Percentiles rank a stretch among this genome's conserved stretches.
Conservation (phyloP, 2,113 vertebrate species). For the Mandrillus leucophaeus region DNA sequence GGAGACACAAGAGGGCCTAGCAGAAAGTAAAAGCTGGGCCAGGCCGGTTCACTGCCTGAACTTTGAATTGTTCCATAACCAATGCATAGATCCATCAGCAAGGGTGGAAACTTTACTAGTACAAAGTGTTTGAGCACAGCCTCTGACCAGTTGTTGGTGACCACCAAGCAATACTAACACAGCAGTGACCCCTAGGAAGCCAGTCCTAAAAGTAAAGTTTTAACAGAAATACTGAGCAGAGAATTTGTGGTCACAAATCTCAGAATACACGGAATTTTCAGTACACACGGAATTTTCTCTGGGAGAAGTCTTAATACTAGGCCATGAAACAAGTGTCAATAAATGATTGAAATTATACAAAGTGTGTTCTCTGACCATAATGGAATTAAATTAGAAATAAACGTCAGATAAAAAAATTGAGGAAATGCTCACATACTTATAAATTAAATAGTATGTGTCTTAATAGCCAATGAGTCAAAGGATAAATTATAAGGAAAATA, state of each 20-base stretch:
- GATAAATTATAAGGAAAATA: neutral
- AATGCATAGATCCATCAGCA: neutral
- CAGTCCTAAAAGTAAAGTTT: neutral
- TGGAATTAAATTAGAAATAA: neutral
- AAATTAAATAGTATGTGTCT: neutral
- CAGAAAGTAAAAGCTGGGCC: neutral
- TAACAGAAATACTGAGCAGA: neutral
- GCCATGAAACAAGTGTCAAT: neutral
- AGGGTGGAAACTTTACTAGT: neutral
- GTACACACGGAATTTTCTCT: neutral
- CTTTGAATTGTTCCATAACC: neutral
- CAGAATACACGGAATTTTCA: neutral
- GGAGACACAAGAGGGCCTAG: neutral
- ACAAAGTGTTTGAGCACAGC: neutral
- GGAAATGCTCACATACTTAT: neutral
- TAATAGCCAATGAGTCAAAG: neutral
- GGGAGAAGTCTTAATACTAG: neutral
- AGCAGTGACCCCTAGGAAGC: neutral
- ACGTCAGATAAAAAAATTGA: neutral
- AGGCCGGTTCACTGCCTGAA: neutral
- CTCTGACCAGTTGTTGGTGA: neutral
- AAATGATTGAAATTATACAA: neutral
- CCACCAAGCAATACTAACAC: neutral
- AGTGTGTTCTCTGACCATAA: neutral
- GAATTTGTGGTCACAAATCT: neutral